Percentiles rank a stretch among this genome's conserved stretches.
Conservation (phyloP, 2,797 vertebrate species). For the Galago senegalensis region DNA sequence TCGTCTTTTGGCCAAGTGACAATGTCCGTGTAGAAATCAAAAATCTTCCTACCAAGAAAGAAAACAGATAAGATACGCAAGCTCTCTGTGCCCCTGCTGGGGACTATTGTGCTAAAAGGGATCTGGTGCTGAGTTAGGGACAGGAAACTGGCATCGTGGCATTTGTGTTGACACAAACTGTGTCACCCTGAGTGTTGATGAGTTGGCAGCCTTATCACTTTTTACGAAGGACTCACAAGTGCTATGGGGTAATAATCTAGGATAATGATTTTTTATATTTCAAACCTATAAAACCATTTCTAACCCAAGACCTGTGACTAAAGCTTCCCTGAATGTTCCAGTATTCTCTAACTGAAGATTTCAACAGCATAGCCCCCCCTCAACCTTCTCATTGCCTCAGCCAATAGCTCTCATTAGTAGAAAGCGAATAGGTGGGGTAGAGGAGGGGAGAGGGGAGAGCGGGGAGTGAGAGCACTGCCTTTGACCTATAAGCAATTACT, state of each 20-base stretch:
- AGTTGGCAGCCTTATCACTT: neutral
- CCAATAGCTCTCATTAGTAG: neutral
- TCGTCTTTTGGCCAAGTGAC: neutral
- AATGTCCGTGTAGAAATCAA: neutral
- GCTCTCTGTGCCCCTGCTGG: accelerated
- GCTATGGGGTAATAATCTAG: too few species aligned
- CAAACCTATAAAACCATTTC: neutral
- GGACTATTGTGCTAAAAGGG: neutral
- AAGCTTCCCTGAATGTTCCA: neutral
- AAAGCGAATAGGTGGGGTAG: too few species aligned
- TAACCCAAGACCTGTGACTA: neutral
- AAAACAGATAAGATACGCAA: neutral
- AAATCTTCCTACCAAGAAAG: neutral
- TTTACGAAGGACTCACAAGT: neutral
- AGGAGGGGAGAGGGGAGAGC: too few species aligned
- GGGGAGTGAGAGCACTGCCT: neutral
- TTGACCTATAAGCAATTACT: neutral
- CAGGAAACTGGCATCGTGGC: neutral
- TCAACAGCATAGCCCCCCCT: neutral
- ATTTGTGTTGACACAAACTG: neutral
- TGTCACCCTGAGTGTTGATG: neutral
- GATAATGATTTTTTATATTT: neutral
- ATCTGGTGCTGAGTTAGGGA: neutral
- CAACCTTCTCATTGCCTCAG: neutral
- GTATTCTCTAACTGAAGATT: neutral